These are phyloP conservation scores for Pteruthius melanotis DNA, from an alignment of 2,113 vertebrate genomes.

Conservation along the genomic window DNA sequence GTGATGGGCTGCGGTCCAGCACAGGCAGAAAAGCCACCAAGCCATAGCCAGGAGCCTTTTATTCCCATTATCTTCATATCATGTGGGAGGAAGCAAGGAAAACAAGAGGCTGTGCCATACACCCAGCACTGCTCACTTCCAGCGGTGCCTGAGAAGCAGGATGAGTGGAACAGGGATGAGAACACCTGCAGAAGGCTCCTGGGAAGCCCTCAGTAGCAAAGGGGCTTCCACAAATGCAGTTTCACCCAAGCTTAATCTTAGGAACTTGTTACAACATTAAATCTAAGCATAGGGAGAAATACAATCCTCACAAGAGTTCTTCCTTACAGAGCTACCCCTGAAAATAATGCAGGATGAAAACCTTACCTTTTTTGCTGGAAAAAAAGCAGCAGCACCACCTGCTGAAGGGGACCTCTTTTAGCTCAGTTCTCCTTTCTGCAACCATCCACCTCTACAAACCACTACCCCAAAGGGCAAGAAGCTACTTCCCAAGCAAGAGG, in stretches of 20 bases:
- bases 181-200: not conserved
- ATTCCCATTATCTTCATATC: not conserved
- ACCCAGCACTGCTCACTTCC: not conserved
- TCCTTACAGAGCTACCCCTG: not conserved
- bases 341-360: not conserved
- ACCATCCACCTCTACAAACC: not conserved
- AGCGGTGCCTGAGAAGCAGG: fast-evolving
- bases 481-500: fast-evolving
- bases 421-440: not conserved
- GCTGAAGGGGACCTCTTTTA: not conserved
- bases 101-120: not conserved
- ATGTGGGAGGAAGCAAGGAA: not conserved
- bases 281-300: not conserved
- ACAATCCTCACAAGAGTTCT: fast-evolving
- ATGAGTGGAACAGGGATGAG: fast-evolving
- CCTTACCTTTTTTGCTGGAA: not conserved
- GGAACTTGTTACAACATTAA: not conserved
- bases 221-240: not conserved
- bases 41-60: not conserved
- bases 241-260: not conserved
- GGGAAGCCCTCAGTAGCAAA: not conserved
- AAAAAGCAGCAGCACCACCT: not conserved
- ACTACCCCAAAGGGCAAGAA: not conserved
- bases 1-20: not conserved
- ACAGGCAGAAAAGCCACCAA: not conserved